Conservation (phyloP, 1,140 invertebrate genomes). For the Eupristina koningsbergeri region DNA sequence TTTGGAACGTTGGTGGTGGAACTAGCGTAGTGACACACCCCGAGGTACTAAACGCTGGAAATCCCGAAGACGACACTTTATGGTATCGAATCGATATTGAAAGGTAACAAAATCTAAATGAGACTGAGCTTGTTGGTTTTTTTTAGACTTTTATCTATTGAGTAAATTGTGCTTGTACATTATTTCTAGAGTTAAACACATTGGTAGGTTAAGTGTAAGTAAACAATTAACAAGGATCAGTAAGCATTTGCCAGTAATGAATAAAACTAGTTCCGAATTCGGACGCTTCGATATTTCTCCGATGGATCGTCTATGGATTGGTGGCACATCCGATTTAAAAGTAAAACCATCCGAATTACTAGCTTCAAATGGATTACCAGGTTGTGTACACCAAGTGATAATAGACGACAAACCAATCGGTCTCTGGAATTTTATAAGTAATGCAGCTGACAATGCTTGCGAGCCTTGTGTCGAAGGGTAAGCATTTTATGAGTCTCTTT, state of each 20-base stretch:
- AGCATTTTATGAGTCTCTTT: slow-evolving; percentile 37
- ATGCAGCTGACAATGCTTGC: slow-evolving; percentile 79
- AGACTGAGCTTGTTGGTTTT: no score
- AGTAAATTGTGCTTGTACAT: neutral
- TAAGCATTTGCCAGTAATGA: slow-evolving; percentile 64
- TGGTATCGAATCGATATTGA: slow-evolving; percentile 84
- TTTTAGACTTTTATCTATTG: no score
- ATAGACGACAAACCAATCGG: slow-evolving; percentile 86
- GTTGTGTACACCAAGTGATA: slow-evolving; percentile 85
- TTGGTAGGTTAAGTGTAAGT: slow-evolving; percentile 75
- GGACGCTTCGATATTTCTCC: slow-evolving; percentile 74
- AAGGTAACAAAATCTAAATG: slow-evolving; percentile 66
- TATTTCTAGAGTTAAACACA: slow-evolving; percentile 74
- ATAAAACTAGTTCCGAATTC: slow-evolving; percentile 72
- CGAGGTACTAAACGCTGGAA: slow-evolving; percentile 74
- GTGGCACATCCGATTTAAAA: slow-evolving; percentile 74
- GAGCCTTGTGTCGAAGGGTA: slow-evolving; percentile 84
- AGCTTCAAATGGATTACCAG: slow-evolving; percentile 75
- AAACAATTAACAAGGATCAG: slow-evolving; percentile 67
- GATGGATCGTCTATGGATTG: slow-evolving; percentile 76
- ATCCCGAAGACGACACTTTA: slow-evolving; percentile 76
- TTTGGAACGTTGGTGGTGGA: slow-evolving; percentile 86
- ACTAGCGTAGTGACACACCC: slow-evolving; percentile 79
- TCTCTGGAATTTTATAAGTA: slow-evolving; percentile 88
- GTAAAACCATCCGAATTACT: slow-evolving; percentile 70